Percentiles rank a stretch among this genome's conserved stretches.
These are phyloP conservation scores for Scyliorhinus canicula DNA, from an alignment of 2,797 vertebrate species.

Conservation along the genomic window DNA sequence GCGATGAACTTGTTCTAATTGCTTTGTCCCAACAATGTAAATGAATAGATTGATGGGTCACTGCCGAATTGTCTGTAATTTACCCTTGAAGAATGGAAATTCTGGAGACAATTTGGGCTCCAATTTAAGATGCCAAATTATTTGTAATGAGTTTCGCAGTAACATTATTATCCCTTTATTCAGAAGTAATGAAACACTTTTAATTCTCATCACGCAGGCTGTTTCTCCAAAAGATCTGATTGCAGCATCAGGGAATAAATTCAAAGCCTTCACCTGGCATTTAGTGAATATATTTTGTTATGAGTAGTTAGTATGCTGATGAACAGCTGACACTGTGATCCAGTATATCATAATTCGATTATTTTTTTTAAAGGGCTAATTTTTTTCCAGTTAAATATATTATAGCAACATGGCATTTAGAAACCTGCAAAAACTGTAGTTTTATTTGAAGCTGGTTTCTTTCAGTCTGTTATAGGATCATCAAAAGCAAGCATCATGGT, in stretches of 20 bases:
- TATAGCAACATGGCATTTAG: background rate
- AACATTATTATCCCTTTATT: background rate
- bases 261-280: background rate
- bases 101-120: background rate
- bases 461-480: background rate
- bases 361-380: background rate
- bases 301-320: background rate
- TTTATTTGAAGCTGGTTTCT: background rate
- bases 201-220: background rate
- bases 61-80: background rate
- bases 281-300: background rate
- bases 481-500: background rate
- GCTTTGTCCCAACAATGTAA: background rate
- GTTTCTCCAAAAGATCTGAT: background rate
- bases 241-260: background rate
- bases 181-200: background rate
- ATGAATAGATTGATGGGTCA: background rate
- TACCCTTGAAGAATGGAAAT: background rate
- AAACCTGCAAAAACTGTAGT: background rate
- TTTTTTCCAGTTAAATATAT: background rate
- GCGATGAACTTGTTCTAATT: slow-evolving; percentile 10
- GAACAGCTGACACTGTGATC: background rate
- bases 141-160: background rate
- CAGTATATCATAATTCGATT: background rate
- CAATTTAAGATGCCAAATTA: background rate